Percentiles rank a stretch among this genome's conserved stretches.
Conservation (phyloP, 2,888 invertebrate genomes). For the Ochlodes sylvanus region DNA sequence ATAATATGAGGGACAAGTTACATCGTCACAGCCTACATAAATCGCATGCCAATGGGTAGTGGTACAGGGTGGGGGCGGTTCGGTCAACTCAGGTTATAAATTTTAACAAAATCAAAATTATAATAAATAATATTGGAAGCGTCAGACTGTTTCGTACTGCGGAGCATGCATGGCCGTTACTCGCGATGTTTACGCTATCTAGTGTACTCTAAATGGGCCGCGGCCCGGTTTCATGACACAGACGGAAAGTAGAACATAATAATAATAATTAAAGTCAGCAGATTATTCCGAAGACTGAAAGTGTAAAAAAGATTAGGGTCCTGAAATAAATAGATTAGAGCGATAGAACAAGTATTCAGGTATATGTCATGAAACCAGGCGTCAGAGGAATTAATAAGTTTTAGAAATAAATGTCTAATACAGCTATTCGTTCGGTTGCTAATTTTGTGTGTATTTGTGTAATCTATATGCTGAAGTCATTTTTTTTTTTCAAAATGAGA, state of each 20-base stretch:
- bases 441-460: constrained; percentile 51
- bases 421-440: constrained; percentile 73
- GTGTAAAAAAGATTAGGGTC: constrained; percentile 13
- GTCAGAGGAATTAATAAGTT: constrained; percentile 59
- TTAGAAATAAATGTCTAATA: constrained; percentile 68
- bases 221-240: constrained; percentile 70
- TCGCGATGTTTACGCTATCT: constrained; percentile 59
- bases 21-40: constrained; percentile 79
- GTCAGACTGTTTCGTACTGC: constrained; percentile 73
- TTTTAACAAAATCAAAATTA: constrained; percentile 41
- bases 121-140: constrained; percentile 61
- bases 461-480: constrained; percentile 7
- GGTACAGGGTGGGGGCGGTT: constrained; percentile 55
- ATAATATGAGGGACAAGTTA: constrained; percentile 78
- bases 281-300: constrained; percentile 23
- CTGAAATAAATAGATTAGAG: constrained; percentile 35
- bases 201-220: constrained; percentile 55
- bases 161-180: constrained; percentile 70
- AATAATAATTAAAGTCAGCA: constrained; percentile 38
- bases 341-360: constrained; percentile 22
- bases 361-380: constrained; percentile 77
- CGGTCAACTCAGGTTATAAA: constrained; percentile 68
- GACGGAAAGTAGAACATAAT: constrained; percentile 42
- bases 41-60: constrained; percentile 75
- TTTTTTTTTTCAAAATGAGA: constrained; percentile 59